Conservation (phyloP, 2,888 invertebrate species). For the Melanophora roralis region DNA sequence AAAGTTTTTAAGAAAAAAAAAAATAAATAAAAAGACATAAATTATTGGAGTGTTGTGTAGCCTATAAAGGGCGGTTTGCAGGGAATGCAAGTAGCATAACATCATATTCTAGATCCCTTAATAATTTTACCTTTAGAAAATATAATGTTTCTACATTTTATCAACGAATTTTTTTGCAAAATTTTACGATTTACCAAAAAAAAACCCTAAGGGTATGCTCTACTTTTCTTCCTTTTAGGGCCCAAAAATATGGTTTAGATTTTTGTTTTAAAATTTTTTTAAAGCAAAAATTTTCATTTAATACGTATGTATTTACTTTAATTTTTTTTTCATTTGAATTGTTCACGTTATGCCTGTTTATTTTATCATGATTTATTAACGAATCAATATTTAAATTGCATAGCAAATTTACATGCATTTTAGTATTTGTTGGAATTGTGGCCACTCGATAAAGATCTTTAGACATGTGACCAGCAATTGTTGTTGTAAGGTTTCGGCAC, state of each 20-base stretch:
- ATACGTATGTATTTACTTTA: neutral
- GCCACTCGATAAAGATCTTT: conserved; percentile 49
- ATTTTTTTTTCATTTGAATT: neutral
- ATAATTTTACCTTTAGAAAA: too few relatives aligned
- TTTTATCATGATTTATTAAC: conserved; percentile 56
- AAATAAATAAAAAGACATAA: too few relatives aligned
- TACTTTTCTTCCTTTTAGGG: neutral
- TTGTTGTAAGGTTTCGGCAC: conserved; percentile 29
- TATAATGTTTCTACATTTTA: neutral
- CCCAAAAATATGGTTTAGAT: too few relatives aligned
- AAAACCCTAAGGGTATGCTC: neutral
- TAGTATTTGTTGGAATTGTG: conserved; percentile 5
- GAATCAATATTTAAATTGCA: conserved; percentile 61
- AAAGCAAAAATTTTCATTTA: neutral
- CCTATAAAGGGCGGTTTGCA: too few relatives aligned
- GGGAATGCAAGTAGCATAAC: too few relatives aligned
- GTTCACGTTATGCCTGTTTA: conserved; percentile 4
- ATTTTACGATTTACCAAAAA: neutral
- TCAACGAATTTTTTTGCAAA: neutral
- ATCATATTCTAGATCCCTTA: too few relatives aligned
- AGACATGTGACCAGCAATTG: conserved; percentile 57
- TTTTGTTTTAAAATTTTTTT: too few relatives aligned
- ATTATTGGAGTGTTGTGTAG: too few relatives aligned
- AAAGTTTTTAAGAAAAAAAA: neutral
- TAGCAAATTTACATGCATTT: conserved; percentile 49